These are phyloP conservation scores for Ormyrus labotus DNA, from an alignment of 2,888 invertebrate genomes.

Conservation along the genomic window DNA sequence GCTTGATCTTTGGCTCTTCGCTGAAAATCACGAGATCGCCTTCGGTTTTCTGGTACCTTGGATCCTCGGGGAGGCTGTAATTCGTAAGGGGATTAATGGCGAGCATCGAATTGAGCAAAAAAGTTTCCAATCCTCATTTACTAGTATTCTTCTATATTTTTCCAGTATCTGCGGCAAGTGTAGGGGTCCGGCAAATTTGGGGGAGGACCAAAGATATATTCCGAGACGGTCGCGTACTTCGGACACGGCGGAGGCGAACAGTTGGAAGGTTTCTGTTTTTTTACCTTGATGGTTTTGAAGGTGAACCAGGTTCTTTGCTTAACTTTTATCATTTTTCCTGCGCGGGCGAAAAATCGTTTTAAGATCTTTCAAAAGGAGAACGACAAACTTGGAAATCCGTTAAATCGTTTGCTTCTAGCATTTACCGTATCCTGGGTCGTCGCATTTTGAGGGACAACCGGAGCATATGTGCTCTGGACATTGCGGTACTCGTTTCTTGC, in stretches of 20 bases:
- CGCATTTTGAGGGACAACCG: conserved; percentile 49
- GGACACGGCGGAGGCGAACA: conserved; percentile 6
- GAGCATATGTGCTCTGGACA: conserved; percentile 29
- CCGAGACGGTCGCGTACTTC: conserved; percentile 50
- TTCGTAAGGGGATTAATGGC: background rate
- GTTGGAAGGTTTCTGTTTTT: conserved; percentile 43
- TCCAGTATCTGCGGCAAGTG: conserved; percentile 49
- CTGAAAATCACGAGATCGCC: conserved; percentile 60
- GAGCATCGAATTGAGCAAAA: background rate
- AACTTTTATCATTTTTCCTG: background rate
- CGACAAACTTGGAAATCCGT: background rate
- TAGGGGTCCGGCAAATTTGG: conserved; percentile 43
- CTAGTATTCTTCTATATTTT: conserved; percentile 32
- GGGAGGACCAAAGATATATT: conserved; percentile 54
- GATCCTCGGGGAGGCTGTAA: conserved; percentile 51
- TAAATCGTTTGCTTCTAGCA: background rate
- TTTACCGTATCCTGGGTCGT: conserved; percentile 46
- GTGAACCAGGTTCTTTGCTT: conserved; percentile 1
- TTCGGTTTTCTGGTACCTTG: conserved; percentile 57
- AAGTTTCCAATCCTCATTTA: background rate
- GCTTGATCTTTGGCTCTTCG: conserved; percentile 16
- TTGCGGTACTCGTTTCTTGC: conserved; percentile 45
- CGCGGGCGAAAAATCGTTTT: background rate
- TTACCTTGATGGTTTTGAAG: background rate
- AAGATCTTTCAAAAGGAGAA: background rate